phyloP scores from a whole-genome alignment of 2,113 vertebrate genomes.

The Pseudorhombus dupliciocellatus region DNA sequence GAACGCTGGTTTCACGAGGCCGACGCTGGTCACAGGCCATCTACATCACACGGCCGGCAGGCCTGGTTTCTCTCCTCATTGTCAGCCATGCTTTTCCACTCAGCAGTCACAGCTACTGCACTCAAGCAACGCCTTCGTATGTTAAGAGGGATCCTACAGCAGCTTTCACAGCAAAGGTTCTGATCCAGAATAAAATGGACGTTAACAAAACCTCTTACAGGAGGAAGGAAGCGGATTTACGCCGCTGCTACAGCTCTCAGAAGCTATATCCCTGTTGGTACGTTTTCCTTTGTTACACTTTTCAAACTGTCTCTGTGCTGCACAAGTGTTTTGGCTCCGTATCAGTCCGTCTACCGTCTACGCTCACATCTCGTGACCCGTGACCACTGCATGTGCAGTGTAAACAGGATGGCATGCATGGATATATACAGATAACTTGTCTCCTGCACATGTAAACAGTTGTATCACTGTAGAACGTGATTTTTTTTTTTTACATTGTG shows the following conservation, averaged over 20 bases:
- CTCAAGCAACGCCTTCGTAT: slow-evolving; percentile 17
- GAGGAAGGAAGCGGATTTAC: background rate
- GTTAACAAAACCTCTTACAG: background rate
- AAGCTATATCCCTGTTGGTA: background rate
- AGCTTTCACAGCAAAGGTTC: background rate
- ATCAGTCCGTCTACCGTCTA: too few species aligned
- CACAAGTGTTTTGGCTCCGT: too few species aligned
- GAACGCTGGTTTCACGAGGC: slow-evolving; percentile 41
- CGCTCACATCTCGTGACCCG: too few species aligned
- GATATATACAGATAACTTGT: background rate
- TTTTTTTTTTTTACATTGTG: too few species aligned
- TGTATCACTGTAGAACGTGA: background rate
- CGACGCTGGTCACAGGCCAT: slow-evolving; percentile 52
- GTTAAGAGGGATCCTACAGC: background rate
- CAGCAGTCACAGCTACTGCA: slow-evolving; percentile 32
- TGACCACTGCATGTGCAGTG: too few species aligned
- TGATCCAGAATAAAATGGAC: background rate
- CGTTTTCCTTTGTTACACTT: too few species aligned
- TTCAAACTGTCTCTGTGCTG: too few species aligned
- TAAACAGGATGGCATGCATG: too few species aligned
- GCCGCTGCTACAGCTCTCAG: background rate
- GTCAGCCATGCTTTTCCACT: slow-evolving; percentile 39
- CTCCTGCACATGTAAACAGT: background rate
- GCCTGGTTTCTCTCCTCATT: slow-evolving; percentile 43
- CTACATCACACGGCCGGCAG: slow-evolving; percentile 41